Conservation (phyloP, 1,140 invertebrate genomes). For the Drosophila mayri region DNA sequence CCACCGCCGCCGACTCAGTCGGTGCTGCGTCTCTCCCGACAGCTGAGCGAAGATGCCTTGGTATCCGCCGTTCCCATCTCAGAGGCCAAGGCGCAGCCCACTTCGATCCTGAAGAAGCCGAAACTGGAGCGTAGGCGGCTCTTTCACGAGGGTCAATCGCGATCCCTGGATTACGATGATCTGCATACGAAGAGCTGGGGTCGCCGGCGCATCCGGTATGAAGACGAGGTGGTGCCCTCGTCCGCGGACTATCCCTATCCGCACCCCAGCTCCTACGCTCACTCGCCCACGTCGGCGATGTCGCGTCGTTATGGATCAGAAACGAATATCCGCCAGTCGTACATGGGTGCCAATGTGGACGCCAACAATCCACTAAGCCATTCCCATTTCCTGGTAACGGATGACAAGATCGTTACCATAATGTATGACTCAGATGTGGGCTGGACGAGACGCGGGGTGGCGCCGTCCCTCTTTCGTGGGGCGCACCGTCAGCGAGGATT, state of each 20-base stretch:
- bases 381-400: conserved; percentile 85
- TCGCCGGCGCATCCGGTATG: conserved; percentile 76
- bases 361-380: conserved; percentile 76
- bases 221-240: conserved; percentile 67
- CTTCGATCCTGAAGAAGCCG: conserved; percentile 81
- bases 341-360: conserved; percentile 81
- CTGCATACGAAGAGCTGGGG: conserved; percentile 81
- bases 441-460: conserved; percentile 82
- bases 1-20: conserved; percentile 77
- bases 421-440: conserved; percentile 85
- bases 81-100: conserved; percentile 69
- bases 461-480: conserved; percentile 70
- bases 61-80: conserved; percentile 78
- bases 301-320: conserved; percentile 79
- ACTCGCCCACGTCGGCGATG: conserved; percentile 44
- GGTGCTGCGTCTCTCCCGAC: conserved; percentile 73
- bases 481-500: conserved; percentile 60
- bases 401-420: conserved; percentile 85
- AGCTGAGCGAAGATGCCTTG: conserved; percentile 78
- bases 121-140: conserved; percentile 75
- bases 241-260: conserved; percentile 43
- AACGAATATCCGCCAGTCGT: conserved; percentile 82
- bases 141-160: conserved; percentile 79
- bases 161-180: conserved; percentile 82
- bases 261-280: conserved; percentile 31